Evolutionary conservation across 2,888 invertebrate species (phyloP), one percentile per base, ranked within the genome.

Genomic region (Falcaria lacertinaria): DNA sequence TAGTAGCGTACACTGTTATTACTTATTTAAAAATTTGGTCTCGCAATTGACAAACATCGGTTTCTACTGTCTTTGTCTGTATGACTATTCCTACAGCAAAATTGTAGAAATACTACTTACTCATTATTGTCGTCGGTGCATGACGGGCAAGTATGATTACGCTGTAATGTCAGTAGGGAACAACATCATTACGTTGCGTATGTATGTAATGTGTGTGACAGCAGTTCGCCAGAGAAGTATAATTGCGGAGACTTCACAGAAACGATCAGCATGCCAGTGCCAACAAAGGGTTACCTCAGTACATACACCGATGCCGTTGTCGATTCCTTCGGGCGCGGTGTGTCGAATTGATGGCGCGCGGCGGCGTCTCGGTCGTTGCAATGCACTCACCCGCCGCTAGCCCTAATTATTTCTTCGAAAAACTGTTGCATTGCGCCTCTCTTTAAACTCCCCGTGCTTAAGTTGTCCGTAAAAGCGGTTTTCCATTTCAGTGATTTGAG

Each of bases 41-140:
- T n/a, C n/a, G n/a, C n/a, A n/a, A n/a, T n/a, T n/a, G n/a, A n/a
- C n/a, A n/a, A n/a, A n/a, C n/a, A n/a, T n/a, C n/a, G n/a, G n/a
- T n/a, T n/a, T n/a, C n/a, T n/a, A n/a, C n/a, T n/a, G n/a, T n/a
- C n/a, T n/a, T n/a, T n/a, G n/a, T n/a, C n/a, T n/a, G n/a, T n/a
- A n/a, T n/a, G n/a, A n/a, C n/a, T n/a, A n/a, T n/a, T n/a, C n/a
- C n/a, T n/a, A n/a, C n/a, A n/a, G n/a, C n/a, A n/a, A n/a, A n/a
- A n/a, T n/a, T n/a, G n/a, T n/a, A n/a, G 19, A 28, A 3, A 28
- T 28, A 11, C 8, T 11, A 28, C 11, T 7, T 11, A 11, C 57
- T 60, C 62, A 67, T 68, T 72, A 74, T 72, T 71, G 74, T 75
- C 76, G 67, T 60, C 78, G 66, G 69, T 77, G 83, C 83, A 80